Evolutionary conservation across 2,888 invertebrate genomes (phyloP).

Genomic region (Suillia variegata): DNA sequence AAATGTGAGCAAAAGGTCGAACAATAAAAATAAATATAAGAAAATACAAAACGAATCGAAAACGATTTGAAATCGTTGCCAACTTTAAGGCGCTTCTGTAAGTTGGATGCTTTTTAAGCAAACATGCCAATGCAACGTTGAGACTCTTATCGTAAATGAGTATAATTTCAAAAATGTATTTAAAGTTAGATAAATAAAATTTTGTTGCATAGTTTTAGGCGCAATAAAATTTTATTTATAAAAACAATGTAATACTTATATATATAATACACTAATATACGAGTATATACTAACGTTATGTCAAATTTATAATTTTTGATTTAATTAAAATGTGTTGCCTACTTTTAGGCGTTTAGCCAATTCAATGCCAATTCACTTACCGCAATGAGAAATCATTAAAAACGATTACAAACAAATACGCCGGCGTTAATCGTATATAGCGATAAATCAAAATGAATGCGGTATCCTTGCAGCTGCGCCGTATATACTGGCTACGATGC

Average conservation of each 20-base stretch:
- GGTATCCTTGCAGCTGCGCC: constrained; percentile 42
- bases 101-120: not conserved
- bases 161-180: too few relatives aligned
- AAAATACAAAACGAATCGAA: not conserved
- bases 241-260: too few relatives aligned
- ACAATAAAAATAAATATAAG: too few relatives aligned
- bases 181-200: too few relatives aligned
- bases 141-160: too few relatives aligned
- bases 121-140: too few relatives aligned
- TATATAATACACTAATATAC: too few relatives aligned
- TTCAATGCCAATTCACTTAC: too few relatives aligned
- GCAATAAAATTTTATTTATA: not conserved
- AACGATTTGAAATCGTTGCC: not conserved
- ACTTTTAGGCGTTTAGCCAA: too few relatives aligned
- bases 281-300: too few relatives aligned
- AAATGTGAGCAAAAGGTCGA: not conserved
- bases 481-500: constrained; percentile 37
- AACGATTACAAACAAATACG: constrained; percentile 79
- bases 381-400: constrained; percentile 72
- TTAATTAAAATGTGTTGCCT: too few relatives aligned
- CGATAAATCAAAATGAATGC: constrained; percentile 65
- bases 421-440: constrained; percentile 77
- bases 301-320: too few relatives aligned
- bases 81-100: not conserved
- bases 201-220: not conserved